Conservation (phyloP, 1,140 invertebrate genomes). For the Aleiodes sp. region DNA sequence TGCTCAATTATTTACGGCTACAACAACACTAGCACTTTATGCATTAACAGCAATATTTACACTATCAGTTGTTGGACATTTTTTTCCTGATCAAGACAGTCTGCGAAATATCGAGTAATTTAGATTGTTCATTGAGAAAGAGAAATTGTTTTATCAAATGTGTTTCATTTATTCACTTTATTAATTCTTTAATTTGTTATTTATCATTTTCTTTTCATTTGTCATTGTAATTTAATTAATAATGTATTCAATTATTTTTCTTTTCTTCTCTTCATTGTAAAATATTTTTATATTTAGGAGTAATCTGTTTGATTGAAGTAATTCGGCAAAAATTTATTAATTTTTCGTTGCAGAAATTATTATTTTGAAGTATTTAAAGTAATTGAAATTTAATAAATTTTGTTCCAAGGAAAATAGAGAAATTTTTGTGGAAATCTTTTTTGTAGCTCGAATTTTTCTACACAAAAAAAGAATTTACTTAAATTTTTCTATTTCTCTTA, state of each 20-base stretch:
- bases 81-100: slow-evolving; percentile 64
- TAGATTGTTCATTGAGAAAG: too few species aligned
- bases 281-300: slow-evolving; percentile 22
- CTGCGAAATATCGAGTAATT: slow-evolving; percentile 56
- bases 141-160: too few species aligned
- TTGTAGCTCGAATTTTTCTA: too few species aligned
- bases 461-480: too few species aligned
- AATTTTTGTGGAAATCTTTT: too few species aligned
- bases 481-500: too few species aligned
- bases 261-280: slow-evolving; percentile 20
- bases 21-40: slow-evolving; percentile 71
- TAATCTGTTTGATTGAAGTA: slow-evolving; percentile 20
- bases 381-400: too few species aligned
- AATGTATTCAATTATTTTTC: slow-evolving; percentile 9
- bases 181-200: slow-evolving; percentile 1
- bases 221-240: slow-evolving; percentile 16
- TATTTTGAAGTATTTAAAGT: too few species aligned
- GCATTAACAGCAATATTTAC: slow-evolving; percentile 71
- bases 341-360: too few species aligned
- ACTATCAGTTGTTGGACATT: slow-evolving; percentile 66
- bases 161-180: slow-evolving; percentile 13
- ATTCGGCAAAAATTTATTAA: too few species aligned
- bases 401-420: too few species aligned
- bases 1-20: slow-evolving; percentile 71
- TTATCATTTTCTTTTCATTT: neutral